A percentile compares a stretch with the other conserved stretches of the same genome.
phyloP scores from a whole-genome alignment of 2,113 vertebrate species.

The Cervus canadensis region DNA sequence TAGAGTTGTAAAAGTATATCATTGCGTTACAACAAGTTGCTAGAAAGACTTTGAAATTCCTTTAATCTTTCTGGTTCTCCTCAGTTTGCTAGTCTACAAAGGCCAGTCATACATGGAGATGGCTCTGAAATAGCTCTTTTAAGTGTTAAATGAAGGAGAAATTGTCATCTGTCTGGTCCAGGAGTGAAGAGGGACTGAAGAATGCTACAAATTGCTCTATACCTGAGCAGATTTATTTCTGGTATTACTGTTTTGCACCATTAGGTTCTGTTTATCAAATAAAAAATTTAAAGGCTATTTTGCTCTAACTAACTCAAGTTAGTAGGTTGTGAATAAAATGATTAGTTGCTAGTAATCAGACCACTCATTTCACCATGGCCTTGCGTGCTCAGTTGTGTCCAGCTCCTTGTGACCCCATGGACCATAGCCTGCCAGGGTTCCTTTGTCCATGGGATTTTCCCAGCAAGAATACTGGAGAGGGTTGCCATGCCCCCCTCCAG shows the following conservation, averaged over 20 bases:
- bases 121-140: background rate
- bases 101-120: background rate
- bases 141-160: background rate
- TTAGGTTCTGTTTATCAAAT: background rate
- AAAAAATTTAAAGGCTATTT: background rate
- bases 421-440: background rate
- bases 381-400: background rate
- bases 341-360: background rate
- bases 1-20: background rate
- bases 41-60: conserved; percentile 17
- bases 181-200: background rate
- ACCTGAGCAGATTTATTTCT: conserved; percentile 21
- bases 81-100: background rate
- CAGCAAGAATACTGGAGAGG: background rate
- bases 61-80: background rate
- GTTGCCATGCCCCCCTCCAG: background rate
- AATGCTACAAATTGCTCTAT: background rate
- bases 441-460: background rate
- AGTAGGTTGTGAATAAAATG: conserved; percentile 1
- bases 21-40: background rate
- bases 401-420: background rate
- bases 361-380: background rate
- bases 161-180: background rate
- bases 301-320: background rate
- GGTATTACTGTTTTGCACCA: background rate